Evolutionary conservation across 2,888 invertebrate genomes (phyloP).

Genomic region (Nephrocerus scutellatus): DNA sequence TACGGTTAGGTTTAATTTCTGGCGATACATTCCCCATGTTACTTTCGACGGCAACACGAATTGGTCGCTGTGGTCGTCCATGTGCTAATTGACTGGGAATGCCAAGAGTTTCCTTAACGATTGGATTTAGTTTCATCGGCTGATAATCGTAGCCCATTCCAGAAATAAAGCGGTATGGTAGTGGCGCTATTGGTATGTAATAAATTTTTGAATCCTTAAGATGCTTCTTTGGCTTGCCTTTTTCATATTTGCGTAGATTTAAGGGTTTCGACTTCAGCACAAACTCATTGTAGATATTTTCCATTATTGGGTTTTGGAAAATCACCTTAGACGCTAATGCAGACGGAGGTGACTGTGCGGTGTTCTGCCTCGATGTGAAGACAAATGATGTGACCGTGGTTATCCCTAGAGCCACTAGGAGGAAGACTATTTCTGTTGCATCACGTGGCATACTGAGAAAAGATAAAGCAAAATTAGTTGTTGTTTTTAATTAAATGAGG

Average conservation of each 20-base stretch:
- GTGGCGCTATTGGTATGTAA: conserved; percentile 76
- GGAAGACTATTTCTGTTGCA: no score
- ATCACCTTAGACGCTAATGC: conserved; percentile 28
- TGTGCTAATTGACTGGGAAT: conserved; percentile 1
- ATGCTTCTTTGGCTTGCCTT: conserved; percentile 39
- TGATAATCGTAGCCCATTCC: conserved; percentile 79
- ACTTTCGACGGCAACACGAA: no score
- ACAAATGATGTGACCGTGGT: no score
- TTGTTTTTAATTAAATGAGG: no score
- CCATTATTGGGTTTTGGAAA: conserved; percentile 38
- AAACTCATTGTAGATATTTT: conserved; percentile 39
- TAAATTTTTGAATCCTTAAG: conserved; percentile 72
- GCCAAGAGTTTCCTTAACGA: conserved; percentile 24
- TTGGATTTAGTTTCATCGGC: conserved; percentile 52
- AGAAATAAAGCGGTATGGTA: conserved; percentile 79
- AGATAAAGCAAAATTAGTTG: no score
- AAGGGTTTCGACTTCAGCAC: conserved; percentile 40
- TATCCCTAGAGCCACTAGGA: no score
- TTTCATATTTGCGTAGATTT: conserved; percentile 37
- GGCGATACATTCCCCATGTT: no score
- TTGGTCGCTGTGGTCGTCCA: no score
- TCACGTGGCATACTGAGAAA: no score
- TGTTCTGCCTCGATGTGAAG: no score
- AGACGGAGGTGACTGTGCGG: conserved; percentile 11
- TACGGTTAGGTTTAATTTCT: no score